Evolutionary conservation across 2,113 vertebrate genomes (phyloP).

Genomic region (Gallinago media): DNA sequence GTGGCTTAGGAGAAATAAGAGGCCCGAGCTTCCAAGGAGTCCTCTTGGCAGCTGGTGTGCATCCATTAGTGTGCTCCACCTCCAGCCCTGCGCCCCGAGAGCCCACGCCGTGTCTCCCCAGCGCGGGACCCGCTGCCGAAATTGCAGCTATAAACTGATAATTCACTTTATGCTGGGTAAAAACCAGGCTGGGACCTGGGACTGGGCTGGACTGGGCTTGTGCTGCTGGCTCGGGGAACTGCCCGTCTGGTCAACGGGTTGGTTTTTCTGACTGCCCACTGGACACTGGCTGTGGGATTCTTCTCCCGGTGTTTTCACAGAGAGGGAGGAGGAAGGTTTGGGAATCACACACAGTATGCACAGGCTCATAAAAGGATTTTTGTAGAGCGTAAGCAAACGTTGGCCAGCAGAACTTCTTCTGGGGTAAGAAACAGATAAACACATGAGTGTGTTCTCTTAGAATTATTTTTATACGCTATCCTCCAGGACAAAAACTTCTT

Average conservation of each 20-base stretch:
- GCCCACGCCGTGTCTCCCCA: not conserved
- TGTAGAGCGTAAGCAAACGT: fast-evolving
- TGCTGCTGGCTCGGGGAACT: not conserved
- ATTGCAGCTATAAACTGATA: fast-evolving
- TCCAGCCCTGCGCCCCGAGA: not conserved
- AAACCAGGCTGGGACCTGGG: too few species aligned
- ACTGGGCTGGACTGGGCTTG: not conserved
- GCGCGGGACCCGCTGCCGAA: fast-evolving
- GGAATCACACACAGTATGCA: fast-evolving
- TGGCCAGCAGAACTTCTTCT: not conserved
- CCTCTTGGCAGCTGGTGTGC: not conserved
- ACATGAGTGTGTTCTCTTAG: fast-evolving
- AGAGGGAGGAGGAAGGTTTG: not conserved
- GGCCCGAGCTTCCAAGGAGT: not conserved
- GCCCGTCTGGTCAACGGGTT: fast-evolving
- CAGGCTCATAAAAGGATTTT: not conserved
- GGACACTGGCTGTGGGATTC: not conserved
- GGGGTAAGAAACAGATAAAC: not conserved
- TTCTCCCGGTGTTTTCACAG: not conserved
- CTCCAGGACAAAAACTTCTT: not conserved
- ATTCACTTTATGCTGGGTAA: fast-evolving
- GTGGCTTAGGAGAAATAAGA: conserved; percentile 17
- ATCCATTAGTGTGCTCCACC: not conserved
- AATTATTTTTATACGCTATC: not conserved
- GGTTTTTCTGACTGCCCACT: not conserved